A percentile compares a stretch with the other conserved stretches of the same genome.
These are phyloP conservation scores for Chaetodon trifasciatus DNA, from an alignment of 2,797 vertebrate genomes.

Conservation along the genomic window DNA sequence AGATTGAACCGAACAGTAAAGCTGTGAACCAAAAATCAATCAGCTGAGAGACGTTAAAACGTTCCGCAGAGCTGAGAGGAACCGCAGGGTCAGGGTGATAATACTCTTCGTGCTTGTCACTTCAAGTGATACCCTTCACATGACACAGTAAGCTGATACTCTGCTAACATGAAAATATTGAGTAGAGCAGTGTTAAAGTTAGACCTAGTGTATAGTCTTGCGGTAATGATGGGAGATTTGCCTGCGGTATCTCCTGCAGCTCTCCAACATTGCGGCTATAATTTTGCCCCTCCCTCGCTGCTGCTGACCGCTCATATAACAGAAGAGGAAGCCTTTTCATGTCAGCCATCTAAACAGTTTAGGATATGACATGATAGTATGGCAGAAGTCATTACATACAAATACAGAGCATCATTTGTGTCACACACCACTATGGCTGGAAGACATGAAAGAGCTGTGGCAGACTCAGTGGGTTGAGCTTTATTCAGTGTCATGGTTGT, in stretches of 20 bases:
- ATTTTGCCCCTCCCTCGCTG: neutral
- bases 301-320: neutral
- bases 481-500: slow-evolving; percentile 40
- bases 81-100: neutral
- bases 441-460: slow-evolving; percentile 34
- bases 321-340: slow-evolving; percentile 3
- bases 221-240: neutral
- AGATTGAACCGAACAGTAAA: neutral
- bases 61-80: neutral
- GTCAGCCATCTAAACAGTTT: slow-evolving; percentile 5
- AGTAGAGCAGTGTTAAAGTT: neutral
- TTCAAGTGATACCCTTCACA: neutral
- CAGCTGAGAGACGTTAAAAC: neutral
- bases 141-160: neutral
- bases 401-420: slow-evolving; percentile 16
- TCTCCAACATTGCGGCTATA: neutral
- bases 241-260: neutral
- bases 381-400: neutral
- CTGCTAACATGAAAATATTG: neutral
- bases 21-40: neutral
- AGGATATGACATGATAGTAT: slow-evolving; percentile 6
- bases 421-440: slow-evolving; percentile 9
- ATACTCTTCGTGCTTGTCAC: neutral
- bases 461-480: slow-evolving; percentile 37
- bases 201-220: neutral